Evolutionary conservation across 2,888 invertebrate genomes (phyloP), one percentile per base, ranked within the genome.

Genomic region (Melikaiella ostensackeni): DNA sequence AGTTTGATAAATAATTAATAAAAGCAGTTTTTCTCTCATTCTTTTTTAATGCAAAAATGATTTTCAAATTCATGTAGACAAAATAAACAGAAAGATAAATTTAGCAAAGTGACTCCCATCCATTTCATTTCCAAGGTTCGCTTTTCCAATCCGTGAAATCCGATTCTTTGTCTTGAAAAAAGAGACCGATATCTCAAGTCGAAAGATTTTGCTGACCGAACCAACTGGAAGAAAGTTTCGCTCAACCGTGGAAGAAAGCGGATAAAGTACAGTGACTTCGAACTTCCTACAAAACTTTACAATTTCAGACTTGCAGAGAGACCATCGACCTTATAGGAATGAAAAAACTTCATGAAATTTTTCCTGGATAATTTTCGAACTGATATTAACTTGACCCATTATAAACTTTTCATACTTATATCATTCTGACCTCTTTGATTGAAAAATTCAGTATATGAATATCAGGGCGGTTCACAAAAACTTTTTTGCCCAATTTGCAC

Each of bases 21-120:
- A 24, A 57, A 24, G 4, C 57, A 13, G 50, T 50, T 24, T 24
- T 21, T 13, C 3, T 11, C 30, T 63, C 19, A 19, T 16, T 11
- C 8, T 3, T 63, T 35, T 4, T 11, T 9, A 8, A 62, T 64
- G 16, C 4, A 33, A 70, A 33, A 30, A 4, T 46, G 24, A 50
- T n/a, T 50, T 8, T 11, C n/a, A 2, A 35, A 62, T 76, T 76
- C 24, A 57, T 7, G 8, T 9, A 6, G 76, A 80, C 79, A 42
- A 74, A 79, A 79, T 82, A 84, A 84, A 84, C 82, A 83, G 80
- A 81, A 64, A 76, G 78, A 84, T 84, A 83, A 85, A 83, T 83
- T 82, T 30, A 62, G 57, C 57, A 30, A 55, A 75, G 13, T 46
- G 64, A 74, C 79, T 74, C 66, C 75, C 70, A 50, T 78, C 79